These are phyloP conservation scores for Hylaeus volcanicus DNA, from an alignment of 1,140 invertebrate genomes.

Conservation along the genomic window DNA sequence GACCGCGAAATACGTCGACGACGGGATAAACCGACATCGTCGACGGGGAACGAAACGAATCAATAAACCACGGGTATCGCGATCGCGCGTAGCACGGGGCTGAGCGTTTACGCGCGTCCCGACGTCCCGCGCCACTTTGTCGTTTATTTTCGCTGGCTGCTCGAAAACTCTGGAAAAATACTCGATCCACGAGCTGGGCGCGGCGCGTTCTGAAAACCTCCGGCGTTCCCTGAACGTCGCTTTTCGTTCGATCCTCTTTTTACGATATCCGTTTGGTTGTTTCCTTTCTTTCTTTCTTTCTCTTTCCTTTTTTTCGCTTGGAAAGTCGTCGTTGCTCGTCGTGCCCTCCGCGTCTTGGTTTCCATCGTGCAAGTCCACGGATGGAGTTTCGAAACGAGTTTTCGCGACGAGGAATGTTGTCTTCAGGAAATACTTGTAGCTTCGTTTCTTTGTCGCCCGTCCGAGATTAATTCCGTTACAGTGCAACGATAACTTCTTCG, in stretches of 20 bases:
- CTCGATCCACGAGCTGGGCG: neutral
- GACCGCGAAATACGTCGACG: slow-evolving; percentile 57
- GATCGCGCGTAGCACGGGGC: slow-evolving; percentile 20
- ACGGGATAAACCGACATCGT: slow-evolving; percentile 59
- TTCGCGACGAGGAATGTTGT: neutral
- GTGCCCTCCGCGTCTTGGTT: no score
- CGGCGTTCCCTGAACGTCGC: neutral
- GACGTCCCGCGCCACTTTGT: slow-evolving; percentile 15
- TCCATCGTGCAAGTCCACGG: no score
- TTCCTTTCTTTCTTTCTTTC: no score
- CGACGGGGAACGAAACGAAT: slow-evolving; percentile 55
- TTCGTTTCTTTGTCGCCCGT: neutral
- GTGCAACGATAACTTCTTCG: neutral
- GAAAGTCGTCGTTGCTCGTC: neutral
- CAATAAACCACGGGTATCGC: slow-evolving; percentile 56
- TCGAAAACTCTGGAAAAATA: slow-evolving; percentile 30
- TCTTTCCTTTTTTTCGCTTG: no score
- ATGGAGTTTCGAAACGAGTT: no score
- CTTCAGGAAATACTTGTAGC: neutral
- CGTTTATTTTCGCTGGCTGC: slow-evolving; percentile 30
- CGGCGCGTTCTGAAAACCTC: slow-evolving; percentile 3
- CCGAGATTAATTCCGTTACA: slow-evolving; percentile 2
- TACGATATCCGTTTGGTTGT: neutral
- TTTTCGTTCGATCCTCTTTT: slow-evolving; percentile 11
- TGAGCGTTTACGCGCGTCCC: slow-evolving; percentile 36